Evolutionary conservation across 2,113 vertebrate species (phyloP).

Genomic region (Alligator mississippiensis): DNA sequence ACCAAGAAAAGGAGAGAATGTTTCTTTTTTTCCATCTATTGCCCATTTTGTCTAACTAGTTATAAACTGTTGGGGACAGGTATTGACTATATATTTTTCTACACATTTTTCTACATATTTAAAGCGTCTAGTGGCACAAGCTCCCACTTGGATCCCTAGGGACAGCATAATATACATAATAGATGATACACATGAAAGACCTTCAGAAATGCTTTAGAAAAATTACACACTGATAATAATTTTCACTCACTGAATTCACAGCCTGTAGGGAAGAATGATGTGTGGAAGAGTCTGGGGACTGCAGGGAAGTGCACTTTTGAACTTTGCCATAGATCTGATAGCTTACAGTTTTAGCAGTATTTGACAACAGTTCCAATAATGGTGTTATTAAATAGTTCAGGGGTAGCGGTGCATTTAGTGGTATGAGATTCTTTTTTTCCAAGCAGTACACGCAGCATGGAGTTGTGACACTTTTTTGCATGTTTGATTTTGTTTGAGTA

Average conservation of each 20-base stretch:
- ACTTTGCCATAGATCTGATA: background rate
- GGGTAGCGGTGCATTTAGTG: fast-evolving
- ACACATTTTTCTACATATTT: background rate
- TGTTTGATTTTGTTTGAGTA: background rate
- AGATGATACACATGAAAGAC: no score
- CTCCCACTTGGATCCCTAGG: background rate
- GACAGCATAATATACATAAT: fast-evolving
- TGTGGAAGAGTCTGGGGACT: background rate
- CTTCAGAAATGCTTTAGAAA: background rate
- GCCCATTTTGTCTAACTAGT: background rate
- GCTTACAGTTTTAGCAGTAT: background rate
- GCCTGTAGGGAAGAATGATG: background rate
- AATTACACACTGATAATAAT: background rate
- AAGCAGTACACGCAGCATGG: background rate
- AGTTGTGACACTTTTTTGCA: background rate
- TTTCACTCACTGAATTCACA: background rate
- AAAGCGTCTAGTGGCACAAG: no score
- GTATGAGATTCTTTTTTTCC: background rate
- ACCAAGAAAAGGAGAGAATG: background rate
- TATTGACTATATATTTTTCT: background rate
- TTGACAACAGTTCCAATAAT: background rate
- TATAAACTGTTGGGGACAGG: background rate
- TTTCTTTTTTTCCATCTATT: background rate
- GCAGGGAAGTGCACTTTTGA: background rate
- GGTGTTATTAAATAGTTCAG: background rate